Conservation (phyloP, 2,113 vertebrate species). For the Rhodinocichla rosea region DNA sequence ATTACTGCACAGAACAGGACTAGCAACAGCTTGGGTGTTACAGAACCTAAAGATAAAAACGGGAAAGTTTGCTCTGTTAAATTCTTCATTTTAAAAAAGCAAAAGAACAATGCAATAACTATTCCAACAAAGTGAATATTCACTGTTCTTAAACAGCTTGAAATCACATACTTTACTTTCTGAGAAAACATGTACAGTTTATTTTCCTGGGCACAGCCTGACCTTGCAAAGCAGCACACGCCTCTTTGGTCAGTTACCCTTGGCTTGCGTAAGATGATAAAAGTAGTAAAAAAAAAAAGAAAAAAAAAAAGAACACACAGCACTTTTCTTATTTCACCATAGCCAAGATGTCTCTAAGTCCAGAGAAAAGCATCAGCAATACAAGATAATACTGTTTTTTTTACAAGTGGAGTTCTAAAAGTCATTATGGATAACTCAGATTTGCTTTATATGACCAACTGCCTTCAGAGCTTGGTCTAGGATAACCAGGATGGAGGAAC, state of each 20-base stretch:
- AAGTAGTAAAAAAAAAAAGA: background rate
- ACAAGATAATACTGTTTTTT: background rate
- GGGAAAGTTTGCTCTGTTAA: background rate
- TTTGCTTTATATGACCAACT: background rate
- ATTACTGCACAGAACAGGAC: background rate
- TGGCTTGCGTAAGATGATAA: slow-evolving; percentile 24
- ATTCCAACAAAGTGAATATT: slow-evolving; percentile 48
- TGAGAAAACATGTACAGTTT: slow-evolving; percentile 61
- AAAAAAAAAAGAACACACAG: background rate
- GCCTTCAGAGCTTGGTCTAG: background rate
- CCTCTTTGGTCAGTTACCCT: slow-evolving; percentile 60
- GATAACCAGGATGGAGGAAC: background rate
- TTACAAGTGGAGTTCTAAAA: background rate
- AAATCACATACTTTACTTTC: slow-evolving; percentile 55
- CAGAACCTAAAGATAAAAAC: background rate
- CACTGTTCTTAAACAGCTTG: slow-evolving; percentile 47
- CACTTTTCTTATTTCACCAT: background rate
- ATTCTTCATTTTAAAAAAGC: background rate
- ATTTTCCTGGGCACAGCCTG: slow-evolving; percentile 61
- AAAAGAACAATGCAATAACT: background rate
- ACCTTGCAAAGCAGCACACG: slow-evolving; percentile 55
- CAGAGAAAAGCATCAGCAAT: slow-evolving; percentile 17
- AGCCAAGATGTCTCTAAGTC: background rate
- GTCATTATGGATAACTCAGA: background rate
- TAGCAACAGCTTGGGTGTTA: background rate